Conservation (phyloP, 2,888 invertebrate species). For the Alloplasta piceator region DNA sequence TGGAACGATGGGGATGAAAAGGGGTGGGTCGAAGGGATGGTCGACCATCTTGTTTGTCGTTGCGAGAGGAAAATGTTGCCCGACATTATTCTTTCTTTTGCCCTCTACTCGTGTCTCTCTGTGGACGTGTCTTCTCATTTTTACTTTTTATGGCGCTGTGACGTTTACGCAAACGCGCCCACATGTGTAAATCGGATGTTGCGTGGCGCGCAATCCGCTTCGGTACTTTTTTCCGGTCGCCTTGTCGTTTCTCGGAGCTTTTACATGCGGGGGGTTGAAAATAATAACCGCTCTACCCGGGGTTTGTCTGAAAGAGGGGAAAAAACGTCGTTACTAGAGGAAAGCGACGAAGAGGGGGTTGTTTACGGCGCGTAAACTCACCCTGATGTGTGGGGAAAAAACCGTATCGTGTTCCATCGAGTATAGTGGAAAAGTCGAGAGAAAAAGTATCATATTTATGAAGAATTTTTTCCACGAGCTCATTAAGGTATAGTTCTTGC, state of each 20-base stretch:
- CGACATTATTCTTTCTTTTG: conserved; percentile 16
- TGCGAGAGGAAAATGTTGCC: conserved; percentile 12
- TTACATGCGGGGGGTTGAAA: conserved; percentile 15
- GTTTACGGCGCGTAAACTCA: background rate
- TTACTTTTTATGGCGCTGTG: background rate
- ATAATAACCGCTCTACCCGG: background rate
- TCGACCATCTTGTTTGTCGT: conserved; percentile 36
- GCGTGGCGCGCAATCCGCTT: conserved; percentile 42
- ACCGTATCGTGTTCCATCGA: conserved; percentile 17
- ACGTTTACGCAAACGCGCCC: conserved; percentile 13
- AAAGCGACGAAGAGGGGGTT: background rate
- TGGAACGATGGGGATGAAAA: background rate
- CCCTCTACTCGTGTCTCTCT: background rate
- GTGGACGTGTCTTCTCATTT: background rate
- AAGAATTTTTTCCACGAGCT: no score
- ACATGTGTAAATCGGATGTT: background rate
- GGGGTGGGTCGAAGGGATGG: conserved; percentile 20
- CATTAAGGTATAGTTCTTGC: no score
- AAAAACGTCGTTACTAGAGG: background rate
- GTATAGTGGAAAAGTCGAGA: conserved; percentile 48
- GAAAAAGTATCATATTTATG: conserved; percentile 25
- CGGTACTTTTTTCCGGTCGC: conserved; percentile 49
- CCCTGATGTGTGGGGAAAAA: background rate
- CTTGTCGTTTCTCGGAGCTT: conserved; percentile 18
- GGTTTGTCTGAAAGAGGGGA: conserved; percentile 17